phyloP scores from a whole-genome alignment of 2,888 invertebrate species.

The Dynastes maya region DNA sequence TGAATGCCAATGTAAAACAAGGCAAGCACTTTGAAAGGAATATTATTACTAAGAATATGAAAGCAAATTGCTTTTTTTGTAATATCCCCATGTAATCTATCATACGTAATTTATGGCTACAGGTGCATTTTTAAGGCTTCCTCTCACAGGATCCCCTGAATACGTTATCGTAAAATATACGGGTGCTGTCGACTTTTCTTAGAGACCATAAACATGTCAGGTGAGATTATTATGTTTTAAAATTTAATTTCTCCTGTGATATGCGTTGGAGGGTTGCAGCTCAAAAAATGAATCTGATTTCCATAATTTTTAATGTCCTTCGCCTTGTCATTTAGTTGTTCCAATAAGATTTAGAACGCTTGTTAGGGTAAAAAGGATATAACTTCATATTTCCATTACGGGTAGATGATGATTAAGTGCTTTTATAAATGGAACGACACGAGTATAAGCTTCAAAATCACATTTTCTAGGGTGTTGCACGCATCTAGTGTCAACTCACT shows the following conservation, averaged over 20 bases:
- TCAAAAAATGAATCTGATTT: conserved; percentile 2
- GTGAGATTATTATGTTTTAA: conserved; percentile 38
- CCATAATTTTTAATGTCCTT: background rate
- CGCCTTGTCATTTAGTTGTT: background rate
- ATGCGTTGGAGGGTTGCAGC: background rate
- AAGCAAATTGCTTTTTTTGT: conserved; percentile 42
- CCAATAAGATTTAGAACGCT: background rate
- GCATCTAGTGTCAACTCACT: background rate
- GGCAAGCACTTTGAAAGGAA: background rate
- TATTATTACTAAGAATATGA: conserved; percentile 18
- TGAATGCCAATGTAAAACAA: no score
- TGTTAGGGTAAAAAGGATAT: background rate
- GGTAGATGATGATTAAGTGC: background rate
- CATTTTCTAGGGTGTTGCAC: background rate
- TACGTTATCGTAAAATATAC: conserved; percentile 43
- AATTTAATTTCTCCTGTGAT: conserved; percentile 28
- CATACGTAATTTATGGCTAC: conserved; percentile 44
- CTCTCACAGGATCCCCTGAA: conserved; percentile 35
- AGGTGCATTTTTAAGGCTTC: conserved; percentile 41
- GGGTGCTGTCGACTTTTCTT: conserved; percentile 30
- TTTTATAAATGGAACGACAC: conserved; percentile 8
- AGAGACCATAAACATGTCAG: conserved; percentile 40
- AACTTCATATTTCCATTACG: background rate
- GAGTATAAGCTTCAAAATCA: background rate
- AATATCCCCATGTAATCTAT: conserved; percentile 45